Percentiles rank a stretch among this genome's conserved stretches.
Evolutionary conservation across 2,888 invertebrate species (phyloP).

Genomic region (Synergus umbraculus): DNA sequence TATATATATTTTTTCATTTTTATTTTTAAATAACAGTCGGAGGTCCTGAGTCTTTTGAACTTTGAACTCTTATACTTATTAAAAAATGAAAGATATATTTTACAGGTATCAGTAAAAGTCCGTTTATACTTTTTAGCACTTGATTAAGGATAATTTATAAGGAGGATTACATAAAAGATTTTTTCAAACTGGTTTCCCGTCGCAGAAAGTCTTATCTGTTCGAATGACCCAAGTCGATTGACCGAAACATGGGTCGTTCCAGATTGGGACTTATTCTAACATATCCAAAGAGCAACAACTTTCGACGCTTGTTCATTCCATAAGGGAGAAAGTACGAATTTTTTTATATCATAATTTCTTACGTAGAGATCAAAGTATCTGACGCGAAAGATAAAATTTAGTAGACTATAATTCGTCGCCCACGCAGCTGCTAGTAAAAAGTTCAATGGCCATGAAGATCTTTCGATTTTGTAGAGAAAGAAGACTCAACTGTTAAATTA

Average conservation of each 20-base stretch:
- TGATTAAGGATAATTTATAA: conserved; percentile 22
- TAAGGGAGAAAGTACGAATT: conserved; percentile 14
- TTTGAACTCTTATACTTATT: not conserved
- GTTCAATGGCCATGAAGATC: conserved; percentile 27
- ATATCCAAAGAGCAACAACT: not conserved
- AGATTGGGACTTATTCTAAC: conserved; percentile 8
- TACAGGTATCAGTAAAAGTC: not conserved
- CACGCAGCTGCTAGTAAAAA: conserved; percentile 23
- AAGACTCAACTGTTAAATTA: conserved; percentile 7
- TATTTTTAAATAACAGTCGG: no score
- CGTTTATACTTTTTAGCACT: not conserved
- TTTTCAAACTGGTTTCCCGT: conserved; percentile 17
- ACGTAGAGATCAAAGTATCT: conserved; percentile 5
- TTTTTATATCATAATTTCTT: not conserved
- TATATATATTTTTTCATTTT: no score
- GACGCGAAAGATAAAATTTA: not conserved
- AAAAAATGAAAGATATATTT: conserved; percentile 6
- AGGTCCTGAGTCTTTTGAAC: not conserved
- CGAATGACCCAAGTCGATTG: not conserved
- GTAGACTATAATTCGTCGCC: conserved; percentile 24
- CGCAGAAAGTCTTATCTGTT: not conserved
- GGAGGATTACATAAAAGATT: not conserved
- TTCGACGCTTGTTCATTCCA: not conserved
- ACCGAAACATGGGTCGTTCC: not conserved
- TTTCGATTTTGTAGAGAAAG: conserved; percentile 6